Evolutionary conservation across 2,113 vertebrate genomes (phyloP), one percentile per base, ranked within the genome.

Genomic region (Tachuris rubrigastra): DNA sequence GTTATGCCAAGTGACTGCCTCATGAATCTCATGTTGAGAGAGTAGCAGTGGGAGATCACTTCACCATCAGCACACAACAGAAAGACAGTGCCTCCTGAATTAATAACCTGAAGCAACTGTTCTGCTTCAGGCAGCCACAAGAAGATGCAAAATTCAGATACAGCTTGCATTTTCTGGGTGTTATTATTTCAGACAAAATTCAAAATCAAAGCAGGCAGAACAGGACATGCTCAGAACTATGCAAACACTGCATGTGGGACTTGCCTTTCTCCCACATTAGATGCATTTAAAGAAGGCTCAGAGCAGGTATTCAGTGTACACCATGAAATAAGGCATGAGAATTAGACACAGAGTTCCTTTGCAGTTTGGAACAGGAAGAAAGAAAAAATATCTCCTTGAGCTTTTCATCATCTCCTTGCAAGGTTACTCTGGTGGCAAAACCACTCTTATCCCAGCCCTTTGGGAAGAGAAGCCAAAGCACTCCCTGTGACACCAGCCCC

Each of bases 31-130:
- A 16, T 41, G 68, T 89, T 35, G 93, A 80, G 90, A 96, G 83
- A 67, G 71, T 68, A 93, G 73, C 94, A 89, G 89, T 95, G 80
- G 96, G 93, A 90, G 86, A 95, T 92, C 96, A 92, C 89, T 95
- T 95, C 76, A 75, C 65, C 93, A 84, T 63, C 89, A 89, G 80
- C 89, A 89, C 73, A 84, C 79, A 92, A 37, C 42, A 90, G 72
- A 74, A 86, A 84, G 77, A 65, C 60, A 44, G 60, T 47, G 60
- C 72, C 68, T 93, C 80, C 76, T 87, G 86, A 90, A 95, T 95
- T 96, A 96, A 97, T 93, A 86, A 90, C 85, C 82, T 53, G 63
- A 49, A 90, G 87, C 76, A 84, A 84, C 65, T 63, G 28, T 74
- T 95, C 85, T 92, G 46, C 59, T 93, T 80, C 88, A 89, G 73